Percentiles rank a stretch among this genome's conserved stretches.
Conservation (phyloP, 2,888 invertebrate genomes). For the Pocota personata region DNA sequence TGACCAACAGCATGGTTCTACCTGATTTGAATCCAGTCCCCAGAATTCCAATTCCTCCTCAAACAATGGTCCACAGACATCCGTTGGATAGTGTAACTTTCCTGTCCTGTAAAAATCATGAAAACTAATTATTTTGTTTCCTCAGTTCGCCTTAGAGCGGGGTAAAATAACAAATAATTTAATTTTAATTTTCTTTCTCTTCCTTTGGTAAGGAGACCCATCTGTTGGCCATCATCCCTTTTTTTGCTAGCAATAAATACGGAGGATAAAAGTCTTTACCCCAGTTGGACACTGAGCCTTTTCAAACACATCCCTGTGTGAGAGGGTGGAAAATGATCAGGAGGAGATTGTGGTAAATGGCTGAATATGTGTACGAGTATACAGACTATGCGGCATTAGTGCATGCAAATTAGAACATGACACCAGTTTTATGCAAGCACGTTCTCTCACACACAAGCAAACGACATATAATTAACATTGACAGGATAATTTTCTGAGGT, state of each 20-base stretch:
- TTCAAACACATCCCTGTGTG: slow-evolving; percentile 9
- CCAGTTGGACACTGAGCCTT: slow-evolving; percentile 21
- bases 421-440: slow-evolving; percentile 35
- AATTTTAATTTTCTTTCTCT: slow-evolving; percentile 55
- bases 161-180: slow-evolving; percentile 62
- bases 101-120: slow-evolving; percentile 88
- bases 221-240: slow-evolving; percentile 23
- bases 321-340: background rate
- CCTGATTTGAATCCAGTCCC: slow-evolving; percentile 98
- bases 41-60: slow-evolving; percentile 98
- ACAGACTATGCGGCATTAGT: slow-evolving; percentile 53
- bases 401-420: slow-evolving; percentile 71
- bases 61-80: slow-evolving; percentile 98
- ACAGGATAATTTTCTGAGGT: slow-evolving; percentile 57
- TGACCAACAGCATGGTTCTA: slow-evolving; percentile 99
- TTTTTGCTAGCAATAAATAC: slow-evolving; percentile 27
- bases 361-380: slow-evolving; percentile 2
- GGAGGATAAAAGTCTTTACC: slow-evolving; percentile 45
- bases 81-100: slow-evolving; percentile 97
- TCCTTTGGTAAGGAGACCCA: background rate
- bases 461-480: slow-evolving; percentile 59
- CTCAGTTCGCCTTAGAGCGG: background rate
- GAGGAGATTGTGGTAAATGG: background rate
- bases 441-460: slow-evolving; percentile 12
- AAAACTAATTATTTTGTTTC: slow-evolving; percentile 43